A percentile compares a stretch with the other conserved stretches of the same genome.
Conservation (phyloP, 2,113 vertebrate species). For the Galbula dea region DNA sequence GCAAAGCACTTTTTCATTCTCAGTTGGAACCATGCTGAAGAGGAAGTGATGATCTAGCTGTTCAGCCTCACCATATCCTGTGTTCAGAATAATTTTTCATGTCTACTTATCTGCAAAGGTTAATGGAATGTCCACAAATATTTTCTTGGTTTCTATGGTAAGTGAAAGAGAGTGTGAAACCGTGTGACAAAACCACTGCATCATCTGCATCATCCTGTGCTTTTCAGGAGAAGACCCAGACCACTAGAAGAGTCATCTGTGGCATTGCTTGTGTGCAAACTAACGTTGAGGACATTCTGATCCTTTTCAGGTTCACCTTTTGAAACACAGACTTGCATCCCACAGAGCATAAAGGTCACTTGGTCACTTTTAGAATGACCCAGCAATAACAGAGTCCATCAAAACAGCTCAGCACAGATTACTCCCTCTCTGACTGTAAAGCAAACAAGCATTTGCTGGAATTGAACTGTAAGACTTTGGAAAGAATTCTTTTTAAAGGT, state of each 20-base stretch:
- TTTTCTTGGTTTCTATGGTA: constrained; percentile 77
- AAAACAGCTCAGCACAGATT: not conserved
- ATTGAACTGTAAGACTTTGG: not conserved
- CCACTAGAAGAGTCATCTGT: constrained; percentile 1
- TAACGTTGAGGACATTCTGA: constrained; percentile 35
- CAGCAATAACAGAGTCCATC: not conserved
- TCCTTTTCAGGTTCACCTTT: constrained; percentile 56
- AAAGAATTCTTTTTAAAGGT: not conserved
- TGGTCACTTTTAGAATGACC: not conserved
- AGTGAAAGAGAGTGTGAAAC: constrained; percentile 42
- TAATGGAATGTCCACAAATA: constrained; percentile 76
- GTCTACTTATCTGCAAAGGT: constrained; percentile 74
- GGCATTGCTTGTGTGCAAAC: constrained; percentile 29
- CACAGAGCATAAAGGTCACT: constrained; percentile 12
- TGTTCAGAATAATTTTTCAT: constrained; percentile 72
- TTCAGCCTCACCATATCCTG: constrained; percentile 69
- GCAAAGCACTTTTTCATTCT: constrained; percentile 30
- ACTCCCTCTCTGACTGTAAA: not conserved
- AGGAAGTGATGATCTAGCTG: constrained; percentile 64
- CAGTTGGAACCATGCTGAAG: constrained; percentile 20
- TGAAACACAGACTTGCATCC: constrained; percentile 15
- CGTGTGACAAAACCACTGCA: constrained; percentile 57
- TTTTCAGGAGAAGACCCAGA: constrained; percentile 59
- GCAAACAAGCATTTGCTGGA: not conserved
- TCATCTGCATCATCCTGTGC: constrained; percentile 44